Conservation (phyloP, 37 sponge, comb jelly and placozoan species). For the Aplysina aerophoba region DNA sequence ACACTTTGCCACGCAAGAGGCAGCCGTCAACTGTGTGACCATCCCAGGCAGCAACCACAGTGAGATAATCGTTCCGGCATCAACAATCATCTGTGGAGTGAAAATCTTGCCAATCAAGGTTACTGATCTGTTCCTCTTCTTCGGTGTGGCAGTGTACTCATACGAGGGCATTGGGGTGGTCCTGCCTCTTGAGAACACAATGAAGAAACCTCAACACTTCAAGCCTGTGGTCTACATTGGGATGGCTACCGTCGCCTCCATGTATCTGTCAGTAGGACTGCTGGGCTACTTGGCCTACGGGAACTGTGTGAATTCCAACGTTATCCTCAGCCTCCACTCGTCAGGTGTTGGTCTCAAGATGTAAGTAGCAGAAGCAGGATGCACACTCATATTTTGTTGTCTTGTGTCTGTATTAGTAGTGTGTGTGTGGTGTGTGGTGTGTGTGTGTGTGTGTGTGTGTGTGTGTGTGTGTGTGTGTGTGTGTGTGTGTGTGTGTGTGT, state of each 20-base stretch:
- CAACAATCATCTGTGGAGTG: neutral
- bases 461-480: no score
- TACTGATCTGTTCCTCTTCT: slow-evolving; percentile 62
- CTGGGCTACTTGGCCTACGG: slow-evolving; percentile 81
- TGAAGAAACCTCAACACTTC: slow-evolving; percentile 75
- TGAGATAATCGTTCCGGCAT: no score
- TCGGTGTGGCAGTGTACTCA: slow-evolving; percentile 81
- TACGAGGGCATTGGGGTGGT: slow-evolving; percentile 89
- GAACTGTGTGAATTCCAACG: slow-evolving; percentile 45
- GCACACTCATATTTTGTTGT: no score
- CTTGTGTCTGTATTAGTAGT: no score
- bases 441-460: no score
- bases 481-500: no score
- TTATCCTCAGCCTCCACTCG: slow-evolving; percentile 64
- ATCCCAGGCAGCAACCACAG: no score
- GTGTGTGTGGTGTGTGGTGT: no score
- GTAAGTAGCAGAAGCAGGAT: no score
- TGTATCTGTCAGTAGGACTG: slow-evolving; percentile 53
- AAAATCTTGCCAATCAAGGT: neutral
- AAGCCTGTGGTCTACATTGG: slow-evolving; percentile 38
- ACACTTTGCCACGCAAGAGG: slow-evolving; percentile 22
- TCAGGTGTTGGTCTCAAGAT: no score
- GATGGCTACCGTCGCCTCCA: slow-evolving; percentile 51
- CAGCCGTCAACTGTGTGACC: slow-evolving; percentile 34
- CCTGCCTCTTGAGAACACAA: slow-evolving; percentile 91